A percentile compares a stretch with the other conserved stretches of the same genome.
Evolutionary conservation across 2,797 vertebrate species (phyloP).

Genomic region (Odontamblyopus rebecca): DNA sequence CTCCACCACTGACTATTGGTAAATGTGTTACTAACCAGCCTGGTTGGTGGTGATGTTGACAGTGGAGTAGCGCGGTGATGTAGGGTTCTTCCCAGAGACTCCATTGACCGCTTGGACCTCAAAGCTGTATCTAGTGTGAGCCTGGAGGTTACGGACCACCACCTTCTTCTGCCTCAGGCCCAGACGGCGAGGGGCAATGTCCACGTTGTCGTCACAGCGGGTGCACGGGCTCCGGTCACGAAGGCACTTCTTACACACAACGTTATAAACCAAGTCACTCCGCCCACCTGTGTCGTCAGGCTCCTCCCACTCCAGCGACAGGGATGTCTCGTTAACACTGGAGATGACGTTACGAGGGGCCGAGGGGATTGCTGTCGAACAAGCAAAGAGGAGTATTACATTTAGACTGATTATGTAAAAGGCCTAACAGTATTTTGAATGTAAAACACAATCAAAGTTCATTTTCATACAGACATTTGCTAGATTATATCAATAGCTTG

Average conservation of each 20-base stretch:
- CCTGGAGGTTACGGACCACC: conserved; percentile 93
- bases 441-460: background rate
- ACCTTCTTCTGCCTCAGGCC: conserved; percentile 89
- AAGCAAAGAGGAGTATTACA: conserved; percentile 1
- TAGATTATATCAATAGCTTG: background rate
- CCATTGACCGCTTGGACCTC: conserved; percentile 97
- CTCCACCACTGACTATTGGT: conserved; percentile 10
- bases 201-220: conserved; percentile 96
- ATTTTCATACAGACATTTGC: background rate
- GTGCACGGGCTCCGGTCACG: conserved; percentile 84
- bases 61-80: conserved; percentile 85
- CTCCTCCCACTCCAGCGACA: conserved; percentile 95
- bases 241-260: conserved; percentile 96
- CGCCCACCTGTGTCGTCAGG: conserved; percentile 88
- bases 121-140: conserved; percentile 97
- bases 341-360: conserved; percentile 92
- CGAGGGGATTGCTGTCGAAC: conserved; percentile 84
- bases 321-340: conserved; percentile 95
- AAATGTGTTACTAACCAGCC: conserved; percentile 62
- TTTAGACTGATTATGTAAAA: background rate
- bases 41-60: conserved; percentile 99
- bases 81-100: conserved; percentile 89
- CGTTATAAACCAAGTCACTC: conserved; percentile 90
- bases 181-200: conserved; percentile 92
- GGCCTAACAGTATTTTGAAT: background rate